Conservation (phyloP, 2,888 invertebrate species). For the Lymantria dispar region DNA sequence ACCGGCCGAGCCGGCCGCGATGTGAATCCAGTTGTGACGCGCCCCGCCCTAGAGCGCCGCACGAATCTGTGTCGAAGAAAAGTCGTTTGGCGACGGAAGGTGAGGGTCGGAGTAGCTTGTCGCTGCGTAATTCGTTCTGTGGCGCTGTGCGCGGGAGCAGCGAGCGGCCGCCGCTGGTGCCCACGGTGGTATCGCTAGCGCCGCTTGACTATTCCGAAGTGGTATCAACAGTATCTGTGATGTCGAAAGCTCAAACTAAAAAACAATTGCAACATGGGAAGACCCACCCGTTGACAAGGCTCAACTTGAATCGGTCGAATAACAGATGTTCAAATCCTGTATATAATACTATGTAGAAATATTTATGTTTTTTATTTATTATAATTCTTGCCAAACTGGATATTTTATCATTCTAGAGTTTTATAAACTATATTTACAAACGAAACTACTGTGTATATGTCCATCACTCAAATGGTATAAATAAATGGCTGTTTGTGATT, state of each 20-base stretch:
- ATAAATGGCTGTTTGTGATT: constrained; percentile 70
- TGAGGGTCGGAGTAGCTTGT: constrained; percentile 35
- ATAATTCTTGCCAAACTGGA: constrained; percentile 82
- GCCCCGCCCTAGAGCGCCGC: constrained; percentile 32
- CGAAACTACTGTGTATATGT: constrained; percentile 77
- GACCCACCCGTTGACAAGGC: constrained; percentile 94
- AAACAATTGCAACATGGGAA: constrained; percentile 95
- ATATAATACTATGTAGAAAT: constrained; percentile 93
- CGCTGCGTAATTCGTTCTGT: constrained; percentile 46
- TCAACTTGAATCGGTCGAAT: constrained; percentile 89
- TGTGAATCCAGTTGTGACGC: constrained; percentile 21
- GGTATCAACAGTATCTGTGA: constrained; percentile 78
- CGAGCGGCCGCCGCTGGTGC: constrained; percentile 63
- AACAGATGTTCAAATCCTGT: constrained; percentile 89
- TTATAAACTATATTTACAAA: constrained; percentile 80
- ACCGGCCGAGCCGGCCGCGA: constrained; percentile 57
- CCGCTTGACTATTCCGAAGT: constrained; percentile 78
- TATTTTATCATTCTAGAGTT: constrained; percentile 81
- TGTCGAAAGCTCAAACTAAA: constrained; percentile 88
- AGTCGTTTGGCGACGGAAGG: constrained; percentile 31
- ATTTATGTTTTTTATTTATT: constrained; percentile 78
- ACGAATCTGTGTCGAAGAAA: constrained; percentile 34
- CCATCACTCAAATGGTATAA: constrained; percentile 74
- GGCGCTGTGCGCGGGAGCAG: constrained; percentile 47
- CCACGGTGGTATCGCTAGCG: constrained; percentile 62